Evolutionary conservation across 2,797 vertebrate genomes (phyloP).

Genomic region (Malurus leucopterus): DNA sequence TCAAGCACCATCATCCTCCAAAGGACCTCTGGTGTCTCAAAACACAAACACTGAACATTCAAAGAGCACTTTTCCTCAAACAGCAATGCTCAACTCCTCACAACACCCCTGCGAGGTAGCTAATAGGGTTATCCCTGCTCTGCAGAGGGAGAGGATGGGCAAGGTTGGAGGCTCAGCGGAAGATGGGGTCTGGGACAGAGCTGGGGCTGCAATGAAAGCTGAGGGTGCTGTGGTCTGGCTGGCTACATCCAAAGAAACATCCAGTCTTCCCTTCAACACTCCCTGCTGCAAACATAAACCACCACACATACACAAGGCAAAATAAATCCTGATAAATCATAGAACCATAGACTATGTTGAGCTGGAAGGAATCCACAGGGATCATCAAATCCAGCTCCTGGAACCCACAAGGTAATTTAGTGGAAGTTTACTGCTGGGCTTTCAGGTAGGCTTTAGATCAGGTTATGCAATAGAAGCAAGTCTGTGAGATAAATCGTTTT

Average conservation of each 20-base stretch:
- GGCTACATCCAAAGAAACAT: neutral
- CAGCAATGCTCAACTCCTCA: neutral
- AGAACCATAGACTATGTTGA: neutral
- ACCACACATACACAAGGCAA: neutral
- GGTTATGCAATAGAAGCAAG: neutral
- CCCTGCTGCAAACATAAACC: neutral
- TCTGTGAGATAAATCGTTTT: neutral
- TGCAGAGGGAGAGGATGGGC: neutral
- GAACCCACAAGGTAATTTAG: neutral
- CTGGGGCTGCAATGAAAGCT: neutral
- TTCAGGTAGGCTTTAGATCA: neutral
- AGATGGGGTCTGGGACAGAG: neutral
- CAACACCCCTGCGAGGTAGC: neutral
- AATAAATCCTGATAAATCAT: neutral
- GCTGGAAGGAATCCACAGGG: neutral
- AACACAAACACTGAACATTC: neutral
- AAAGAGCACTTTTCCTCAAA: neutral
- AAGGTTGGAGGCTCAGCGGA: neutral
- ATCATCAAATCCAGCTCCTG: neutral
- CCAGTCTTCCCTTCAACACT: accelerated
- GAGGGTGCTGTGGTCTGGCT: neutral
- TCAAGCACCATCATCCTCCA: neutral
- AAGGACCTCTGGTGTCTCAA: neutral
- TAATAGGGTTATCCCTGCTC: neutral
- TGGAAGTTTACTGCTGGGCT: neutral